Base-by-base conservation (phyloP, 2,797 vertebrate genomes). In the Streptopelia turtur region DNA sequence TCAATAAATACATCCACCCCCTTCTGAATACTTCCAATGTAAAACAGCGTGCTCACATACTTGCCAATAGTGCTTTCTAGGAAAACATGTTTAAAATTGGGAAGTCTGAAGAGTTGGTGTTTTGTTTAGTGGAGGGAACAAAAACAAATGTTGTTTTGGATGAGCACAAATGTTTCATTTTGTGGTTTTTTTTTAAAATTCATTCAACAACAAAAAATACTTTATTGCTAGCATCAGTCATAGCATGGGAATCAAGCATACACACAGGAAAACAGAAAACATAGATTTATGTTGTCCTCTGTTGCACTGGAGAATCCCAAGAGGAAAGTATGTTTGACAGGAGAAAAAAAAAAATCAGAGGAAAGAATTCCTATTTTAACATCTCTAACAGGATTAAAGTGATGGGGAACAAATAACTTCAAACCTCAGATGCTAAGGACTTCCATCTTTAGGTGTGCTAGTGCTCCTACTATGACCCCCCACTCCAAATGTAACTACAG, bases 131-230 rank as follows among this genome's bases (percentile, higher is more conserved):
- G 35, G 35, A 84, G 13, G 13, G 13, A 90, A 94, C 16, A 71
- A 93, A 88, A 96, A 87, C 65, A 86, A 89, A 82, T 20, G 37
- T 75, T 96, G 61, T 72, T 95, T 94, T 95, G 74, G 47, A 94
- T 94, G 83, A 90, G 69, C 66, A 94, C 41, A 91, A 94, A 88
- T 86, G 83, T 87, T 95, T 93, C 69, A 61, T 81, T 93, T 93
- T 71, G 28, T 77, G 35, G 1, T 1, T 22, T 86, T 86, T 92
- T 85, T 41, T 52, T 52, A 8, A 50, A 92, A 25, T 87, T 87
- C 68, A 90, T 31, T 84, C 81, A 65, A 72, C 76, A 93, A 59
- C 43, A 94, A 90, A 88, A 95, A 87, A 89, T 50, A 90, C 57
- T 93, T 69, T 56, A 18, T 72, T 84, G 57, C 47, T 86, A 93